Evolutionary conservation across 2,797 vertebrate species (phyloP), one percentile per base, ranked within the genome.

Genomic region (Protonibea diacanthus): DNA sequence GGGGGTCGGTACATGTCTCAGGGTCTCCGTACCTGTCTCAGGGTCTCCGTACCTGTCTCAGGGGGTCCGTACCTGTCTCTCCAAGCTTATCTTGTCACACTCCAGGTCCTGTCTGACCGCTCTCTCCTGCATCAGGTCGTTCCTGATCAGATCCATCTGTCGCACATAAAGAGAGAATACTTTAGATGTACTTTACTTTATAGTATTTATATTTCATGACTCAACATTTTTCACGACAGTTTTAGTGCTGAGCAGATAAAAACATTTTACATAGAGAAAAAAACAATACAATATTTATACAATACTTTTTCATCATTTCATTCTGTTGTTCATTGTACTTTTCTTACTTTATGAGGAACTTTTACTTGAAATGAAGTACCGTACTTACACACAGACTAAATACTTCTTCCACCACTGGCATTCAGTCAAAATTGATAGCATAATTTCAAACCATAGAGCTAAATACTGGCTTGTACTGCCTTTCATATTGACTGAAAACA

Each of bases 51-150:
- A 97, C 97, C 96, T 98, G 97, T 91, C 97, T 96, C 95, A 44
- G 33, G 53, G 61, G 49, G 23, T 71, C 69, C 25, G 92, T 93
- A 97, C 97, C 97, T 99, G 98, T 92, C 98, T 97, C 95, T 99
- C 98, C 92, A 99, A 92, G 0, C 97, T 97, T 69, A 94, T 96
- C 93, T 97, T 99, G 95, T 99, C 97, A 91, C 97, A 99, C 89
- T 99, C 98, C 92, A 99, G 90, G 81, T 99, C 97, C 87, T 99
- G 98, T 53, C 94, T 96, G 52, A 85, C 72, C 1, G 95, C 94
- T 93, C 96, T 95, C 92, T 99, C 98, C 91, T 98, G 97, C 85
- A 97, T 94, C 6, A 99, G 91, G 59, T 99, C 98, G 0, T 64
- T 94, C 83, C 97, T 96, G 91, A 97, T 95, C 92, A 97, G 97